Percentiles rank a stretch among this genome's conserved stretches.
phyloP scores from a whole-genome alignment of 2,797 vertebrate species.

The Ctenopoma multispine region DNA sequence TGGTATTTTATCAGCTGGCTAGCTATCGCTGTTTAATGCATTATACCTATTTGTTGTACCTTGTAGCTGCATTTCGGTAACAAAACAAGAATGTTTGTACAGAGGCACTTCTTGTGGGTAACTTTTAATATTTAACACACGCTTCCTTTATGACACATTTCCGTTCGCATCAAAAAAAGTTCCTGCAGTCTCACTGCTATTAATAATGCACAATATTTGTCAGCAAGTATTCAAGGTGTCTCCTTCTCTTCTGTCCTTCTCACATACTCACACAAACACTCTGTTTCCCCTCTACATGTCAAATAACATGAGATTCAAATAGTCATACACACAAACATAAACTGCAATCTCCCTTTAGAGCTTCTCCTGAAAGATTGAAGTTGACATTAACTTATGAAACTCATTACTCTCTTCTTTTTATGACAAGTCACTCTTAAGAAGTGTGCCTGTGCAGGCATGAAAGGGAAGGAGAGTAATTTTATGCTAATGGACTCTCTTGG shows the following conservation, averaged over 20 bases:
- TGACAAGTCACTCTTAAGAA: constrained; percentile 40
- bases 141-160: constrained; percentile 37
- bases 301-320: constrained; percentile 53
- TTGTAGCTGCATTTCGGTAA: neutral
- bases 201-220: constrained; percentile 52
- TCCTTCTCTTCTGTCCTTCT: constrained; percentile 10
- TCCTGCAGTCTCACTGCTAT: constrained; percentile 37
- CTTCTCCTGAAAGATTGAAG: constrained; percentile 36
- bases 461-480: constrained; percentile 40
- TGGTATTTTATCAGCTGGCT: no score
- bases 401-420: constrained; percentile 31
- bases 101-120: neutral
- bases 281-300: constrained; percentile 37
- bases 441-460: constrained; percentile 32
- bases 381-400: constrained; percentile 41
- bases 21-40: no score
- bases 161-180: constrained; percentile 17
- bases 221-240: constrained; percentile 38
- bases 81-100: neutral
- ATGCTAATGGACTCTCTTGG: constrained; percentile 60
- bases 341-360: constrained; percentile 46
- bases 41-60: no score
- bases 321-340: constrained; percentile 48
- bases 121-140: constrained; percentile 25
- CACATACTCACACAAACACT: constrained; percentile 4